Percentiles rank a stretch among this genome's conserved stretches.
Evolutionary conservation across 2,797 vertebrate species (phyloP).

Genomic region (Ceyx erithaca): DNA sequence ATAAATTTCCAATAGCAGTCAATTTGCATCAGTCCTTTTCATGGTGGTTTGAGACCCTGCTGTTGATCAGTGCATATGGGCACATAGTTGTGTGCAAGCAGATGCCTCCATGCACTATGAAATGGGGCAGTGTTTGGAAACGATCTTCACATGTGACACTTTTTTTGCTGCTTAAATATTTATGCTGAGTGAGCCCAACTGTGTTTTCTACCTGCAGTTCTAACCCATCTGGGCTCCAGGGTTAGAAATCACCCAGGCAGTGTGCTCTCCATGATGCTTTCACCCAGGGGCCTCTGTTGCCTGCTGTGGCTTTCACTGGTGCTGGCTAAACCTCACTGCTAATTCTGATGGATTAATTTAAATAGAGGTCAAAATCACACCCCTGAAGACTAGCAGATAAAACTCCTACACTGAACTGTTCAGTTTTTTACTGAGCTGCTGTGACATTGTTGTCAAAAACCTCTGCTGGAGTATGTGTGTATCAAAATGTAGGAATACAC

Average conservation of each 20-base stretch:
- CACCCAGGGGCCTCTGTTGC: neutral
- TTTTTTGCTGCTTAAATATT: neutral
- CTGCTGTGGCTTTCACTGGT: neutral
- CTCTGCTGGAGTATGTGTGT: neutral
- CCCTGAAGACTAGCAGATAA: neutral
- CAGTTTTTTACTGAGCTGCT: neutral
- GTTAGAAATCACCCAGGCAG: neutral
- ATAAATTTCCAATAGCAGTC: neutral
- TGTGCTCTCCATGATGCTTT: neutral
- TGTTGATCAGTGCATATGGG: rapidly evolving
- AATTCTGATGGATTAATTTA: neutral
- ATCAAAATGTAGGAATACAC: rapidly evolving
- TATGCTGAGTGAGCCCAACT: neutral
- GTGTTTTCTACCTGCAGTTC: neutral
- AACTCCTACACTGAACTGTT: neutral
- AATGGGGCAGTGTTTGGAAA: neutral
- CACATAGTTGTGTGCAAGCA: rapidly evolving
- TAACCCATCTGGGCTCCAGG: neutral
- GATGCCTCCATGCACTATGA: neutral
- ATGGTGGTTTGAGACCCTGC: neutral
- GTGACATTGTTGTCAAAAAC: neutral
- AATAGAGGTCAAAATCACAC: neutral
- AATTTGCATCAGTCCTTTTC: neutral
- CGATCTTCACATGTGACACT: neutral
- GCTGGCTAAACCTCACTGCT: neutral